Evolutionary conservation across 2,888 invertebrate species (phyloP).

Genomic region (Amphimallon solstitiale): DNA sequence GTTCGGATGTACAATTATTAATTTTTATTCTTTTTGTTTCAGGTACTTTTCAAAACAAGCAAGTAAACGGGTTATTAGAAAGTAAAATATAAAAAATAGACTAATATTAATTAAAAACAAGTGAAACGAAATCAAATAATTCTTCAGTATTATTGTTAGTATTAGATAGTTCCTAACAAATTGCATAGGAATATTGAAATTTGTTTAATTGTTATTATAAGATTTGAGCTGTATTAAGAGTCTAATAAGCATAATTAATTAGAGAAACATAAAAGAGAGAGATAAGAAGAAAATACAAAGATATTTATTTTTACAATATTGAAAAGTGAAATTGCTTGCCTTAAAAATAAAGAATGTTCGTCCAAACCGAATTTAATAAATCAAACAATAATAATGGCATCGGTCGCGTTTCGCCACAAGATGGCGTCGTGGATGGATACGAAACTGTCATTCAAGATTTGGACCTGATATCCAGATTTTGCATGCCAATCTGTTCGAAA

Average conservation of each 20-base stretch:
- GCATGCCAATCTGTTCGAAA: slow-evolving; percentile 66
- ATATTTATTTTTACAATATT: slow-evolving; percentile 41
- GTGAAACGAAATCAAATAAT: slow-evolving; percentile 44
- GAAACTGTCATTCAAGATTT: slow-evolving; percentile 60
- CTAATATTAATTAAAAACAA: slow-evolving; percentile 4
- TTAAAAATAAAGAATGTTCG: slow-evolving; percentile 55
- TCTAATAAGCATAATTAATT: slow-evolving; percentile 24
- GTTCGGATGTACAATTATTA: background rate
- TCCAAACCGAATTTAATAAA: slow-evolving; percentile 59
- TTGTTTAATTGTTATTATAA: slow-evolving; percentile 1
- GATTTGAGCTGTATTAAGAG: background rate
- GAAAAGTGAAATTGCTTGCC: slow-evolving; percentile 44
- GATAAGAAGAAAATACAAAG: slow-evolving; percentile 9
- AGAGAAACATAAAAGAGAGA: slow-evolving; percentile 15
- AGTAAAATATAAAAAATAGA: slow-evolving; percentile 42
- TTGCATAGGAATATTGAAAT: slow-evolving; percentile 21
- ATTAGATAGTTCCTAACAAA: slow-evolving; percentile 55
- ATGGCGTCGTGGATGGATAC: slow-evolving; percentile 48
- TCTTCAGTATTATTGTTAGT: slow-evolving; percentile 55
- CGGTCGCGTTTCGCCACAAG: slow-evolving; percentile 46
- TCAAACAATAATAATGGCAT: slow-evolving; percentile 59
- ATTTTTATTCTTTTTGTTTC: slow-evolving; percentile 45
- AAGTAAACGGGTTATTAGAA: slow-evolving; percentile 40
- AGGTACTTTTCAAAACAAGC: slow-evolving; percentile 45
- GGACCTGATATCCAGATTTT: slow-evolving; percentile 65